These are phyloP conservation scores for Chymomyza procnemis DNA, from an alignment of 2,888 invertebrate species.

Conservation along the genomic window DNA sequence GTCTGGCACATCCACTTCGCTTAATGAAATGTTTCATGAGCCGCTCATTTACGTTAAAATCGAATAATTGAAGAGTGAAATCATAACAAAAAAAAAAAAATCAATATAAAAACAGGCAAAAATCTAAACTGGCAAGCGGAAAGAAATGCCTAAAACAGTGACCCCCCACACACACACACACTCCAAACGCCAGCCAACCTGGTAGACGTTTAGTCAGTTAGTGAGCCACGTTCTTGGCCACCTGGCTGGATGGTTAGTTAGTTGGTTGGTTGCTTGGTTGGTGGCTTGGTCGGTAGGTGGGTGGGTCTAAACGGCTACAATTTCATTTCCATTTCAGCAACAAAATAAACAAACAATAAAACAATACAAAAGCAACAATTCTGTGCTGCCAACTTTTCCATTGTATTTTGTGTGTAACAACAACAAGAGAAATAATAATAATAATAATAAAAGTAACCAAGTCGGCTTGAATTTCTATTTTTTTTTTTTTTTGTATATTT, in stretches of 20 bases:
- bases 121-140: constrained; percentile 36
- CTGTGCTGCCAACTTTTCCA: constrained; percentile 36
- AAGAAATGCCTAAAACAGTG: constrained; percentile 33
- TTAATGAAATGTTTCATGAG: constrained; percentile 37
- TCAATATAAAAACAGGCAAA: not conserved
- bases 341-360: constrained; percentile 29
- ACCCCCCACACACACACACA: too few relatives aligned
- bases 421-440: not conserved
- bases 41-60: constrained; percentile 24
- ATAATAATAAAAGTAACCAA: not conserved
- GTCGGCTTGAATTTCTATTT: constrained; percentile 17
- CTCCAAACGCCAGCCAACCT: constrained; percentile 18
- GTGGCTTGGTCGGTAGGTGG: too few relatives aligned
- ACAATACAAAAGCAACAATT: constrained; percentile 19
- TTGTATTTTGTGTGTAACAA: constrained; percentile 20
- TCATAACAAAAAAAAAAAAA: not conserved
- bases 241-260: not conserved
- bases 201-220: constrained; percentile 6
- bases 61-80: constrained; percentile 33
- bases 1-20: constrained; percentile 45
- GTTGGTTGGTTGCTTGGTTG: too few relatives aligned
- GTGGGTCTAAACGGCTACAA: constrained; percentile 22
- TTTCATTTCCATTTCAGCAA: constrained; percentile 37
- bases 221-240: constrained; percentile 5
- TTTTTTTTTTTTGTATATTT: constrained; percentile 24